A percentile compares a stretch with the other conserved stretches of the same genome.
phyloP scores from a whole-genome alignment of 2,888 invertebrate genomes.

The Leptinotarsa haldemani region DNA sequence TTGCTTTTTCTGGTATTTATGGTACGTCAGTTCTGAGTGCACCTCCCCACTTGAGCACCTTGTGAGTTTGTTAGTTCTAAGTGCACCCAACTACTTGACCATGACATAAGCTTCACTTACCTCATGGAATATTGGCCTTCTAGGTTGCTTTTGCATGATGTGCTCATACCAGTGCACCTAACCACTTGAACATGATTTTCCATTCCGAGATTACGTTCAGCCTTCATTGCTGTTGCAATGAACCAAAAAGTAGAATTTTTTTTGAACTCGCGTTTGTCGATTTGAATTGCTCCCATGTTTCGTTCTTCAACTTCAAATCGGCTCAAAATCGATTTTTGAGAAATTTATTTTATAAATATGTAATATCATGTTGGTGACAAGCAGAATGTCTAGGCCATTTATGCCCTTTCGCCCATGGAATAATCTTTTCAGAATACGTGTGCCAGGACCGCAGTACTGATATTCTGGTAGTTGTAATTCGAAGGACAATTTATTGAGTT shows the following conservation, averaged over 20 bases:
- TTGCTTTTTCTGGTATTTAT: too few species aligned
- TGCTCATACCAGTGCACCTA: too few species aligned
- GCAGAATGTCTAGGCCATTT: too few species aligned
- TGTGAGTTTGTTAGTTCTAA: too few species aligned
- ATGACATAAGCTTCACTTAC: too few species aligned
- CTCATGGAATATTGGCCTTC: too few species aligned
- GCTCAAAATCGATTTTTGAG: constrained; percentile 54
- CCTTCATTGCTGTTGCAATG: constrained; percentile 45
- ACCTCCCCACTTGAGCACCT: too few species aligned
- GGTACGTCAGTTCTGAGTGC: too few species aligned
- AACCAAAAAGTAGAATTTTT: constrained; percentile 55
- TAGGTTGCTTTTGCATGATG: too few species aligned
- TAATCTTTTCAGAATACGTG: not conserved
- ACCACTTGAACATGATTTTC: not conserved
- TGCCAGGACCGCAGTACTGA: constrained; percentile 50
- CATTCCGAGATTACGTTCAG: constrained; percentile 36
- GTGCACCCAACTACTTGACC: too few species aligned
- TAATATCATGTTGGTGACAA: constrained; percentile 49
- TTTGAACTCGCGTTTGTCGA: constrained; percentile 47
- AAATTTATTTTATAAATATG: constrained; percentile 48
- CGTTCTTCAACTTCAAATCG: constrained; percentile 56
- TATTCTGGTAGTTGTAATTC: constrained; percentile 47
- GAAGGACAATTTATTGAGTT: constrained; percentile 44
- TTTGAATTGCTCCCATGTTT: constrained; percentile 50
- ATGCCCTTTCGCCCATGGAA: constrained; percentile 22